Evolutionary conservation across 2,797 vertebrate genomes (phyloP), one percentile per base, ranked within the genome.

Genomic region (Uromys caudimaculatus): DNA sequence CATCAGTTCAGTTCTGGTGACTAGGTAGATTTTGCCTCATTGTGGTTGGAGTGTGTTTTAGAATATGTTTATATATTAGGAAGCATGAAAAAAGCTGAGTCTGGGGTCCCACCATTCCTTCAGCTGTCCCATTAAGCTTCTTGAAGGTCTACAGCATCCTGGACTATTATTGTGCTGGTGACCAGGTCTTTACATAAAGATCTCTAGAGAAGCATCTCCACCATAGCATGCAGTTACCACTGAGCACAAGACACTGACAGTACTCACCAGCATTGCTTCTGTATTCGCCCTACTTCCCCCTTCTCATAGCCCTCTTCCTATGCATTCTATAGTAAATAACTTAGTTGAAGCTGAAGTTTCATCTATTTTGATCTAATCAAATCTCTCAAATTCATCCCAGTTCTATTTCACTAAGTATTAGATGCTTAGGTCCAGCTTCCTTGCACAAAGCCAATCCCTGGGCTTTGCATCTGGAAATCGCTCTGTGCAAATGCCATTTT

Each of bases 111-210:
- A 29, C 6, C 29, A 8, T 67, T 54, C 16, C 60, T 64, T 77
- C n/a, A 56, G 27, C 73, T 44, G 24, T 32, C 2, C 1, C 12
- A 50, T n/a, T 38, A 19, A 38, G 4, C 7, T 32, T 67, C 5
- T 77, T 69, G 60, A 85, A 52, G 12, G 8, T 79, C 32, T 44
- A 52, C 8, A 81, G n/a, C 8, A 67, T 62, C 9, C 27, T 27
- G 2, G 0, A 38, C 1, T 21, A 13, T 56, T 17, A 60, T 1
- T 4, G 7, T 6, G 3, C 2, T 41, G 27, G 17, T 9, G 17
- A 32, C 32, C 50, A 50, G 19, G 12, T 3, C 4, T 58, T 85
- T 32, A 50, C 3, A 44, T 50, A 50, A 14, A 4, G 16, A 0
- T 47, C 54, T 32, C 6, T 60, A 17, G 21, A 10, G 19, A 7